These are phyloP conservation scores for Notolepis coatsorum DNA, from an alignment of 2,797 vertebrate genomes.

Conservation along the genomic window DNA sequence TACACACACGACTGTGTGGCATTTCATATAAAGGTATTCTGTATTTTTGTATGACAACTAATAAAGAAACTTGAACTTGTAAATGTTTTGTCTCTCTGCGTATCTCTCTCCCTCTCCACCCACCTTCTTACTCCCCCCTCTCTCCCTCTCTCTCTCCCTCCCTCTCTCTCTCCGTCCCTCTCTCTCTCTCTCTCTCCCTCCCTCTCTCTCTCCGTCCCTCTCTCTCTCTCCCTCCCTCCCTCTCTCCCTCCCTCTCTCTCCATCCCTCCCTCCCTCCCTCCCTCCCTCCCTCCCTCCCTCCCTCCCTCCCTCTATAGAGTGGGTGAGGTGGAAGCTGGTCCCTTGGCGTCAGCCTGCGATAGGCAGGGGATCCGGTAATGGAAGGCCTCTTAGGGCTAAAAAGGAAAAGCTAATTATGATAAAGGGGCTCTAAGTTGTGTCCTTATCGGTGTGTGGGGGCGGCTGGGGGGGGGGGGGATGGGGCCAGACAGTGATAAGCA, in stretches of 20 bases:
- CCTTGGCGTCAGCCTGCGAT: constrained; percentile 69
- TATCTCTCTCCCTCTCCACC: no score
- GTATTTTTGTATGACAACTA: no score
- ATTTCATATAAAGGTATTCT: no score
- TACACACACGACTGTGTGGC: no score
- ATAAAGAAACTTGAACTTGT: no score
- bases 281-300: constrained; percentile 62
- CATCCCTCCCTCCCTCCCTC: constrained; percentile 60
- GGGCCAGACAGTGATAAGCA: constrained; percentile 83
- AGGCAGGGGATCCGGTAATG: constrained; percentile 81
- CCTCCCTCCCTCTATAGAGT: constrained; percentile 50
- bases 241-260: not conserved
- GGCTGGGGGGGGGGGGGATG: constrained; percentile 80
- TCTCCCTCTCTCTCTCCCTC: constrained; percentile 9
- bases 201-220: constrained; percentile 9
- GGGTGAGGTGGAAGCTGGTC: constrained; percentile 73
- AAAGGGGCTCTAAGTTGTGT: constrained; percentile 85
- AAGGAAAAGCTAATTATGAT: constrained; percentile 89
- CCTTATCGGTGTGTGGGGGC: constrained; percentile 82
- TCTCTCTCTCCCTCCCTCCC: constrained; percentile 32
- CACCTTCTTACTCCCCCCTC: no score
- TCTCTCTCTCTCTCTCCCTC: no score
- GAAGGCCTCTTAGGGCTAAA: constrained; percentile 84
- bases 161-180: not conserved
- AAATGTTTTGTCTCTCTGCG: no score